These are phyloP conservation scores for Thymallus thymallus DNA, from an alignment of 2,113 vertebrate species.

Conservation along the genomic window DNA sequence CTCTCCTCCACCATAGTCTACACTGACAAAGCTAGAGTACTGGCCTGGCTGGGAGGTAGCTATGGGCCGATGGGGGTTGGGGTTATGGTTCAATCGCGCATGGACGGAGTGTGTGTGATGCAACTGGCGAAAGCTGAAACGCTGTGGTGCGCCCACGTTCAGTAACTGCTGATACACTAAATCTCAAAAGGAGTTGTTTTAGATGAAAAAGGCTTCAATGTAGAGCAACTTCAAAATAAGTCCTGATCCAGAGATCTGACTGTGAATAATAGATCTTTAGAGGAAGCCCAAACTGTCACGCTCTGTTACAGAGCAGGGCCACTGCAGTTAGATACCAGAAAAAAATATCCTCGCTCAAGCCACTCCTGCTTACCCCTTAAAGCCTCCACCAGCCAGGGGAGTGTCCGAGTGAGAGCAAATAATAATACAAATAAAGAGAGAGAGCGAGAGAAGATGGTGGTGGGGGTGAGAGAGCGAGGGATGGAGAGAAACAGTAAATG, in stretches of 20 bases:
- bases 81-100: conserved; percentile 1
- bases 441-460: not conserved
- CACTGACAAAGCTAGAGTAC: conserved; percentile 10
- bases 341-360: conserved; percentile 1
- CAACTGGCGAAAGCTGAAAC: not conserved
- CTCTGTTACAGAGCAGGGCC: conserved; percentile 27
- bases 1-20: not conserved
- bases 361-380: conserved; percentile 9
- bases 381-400: conserved; percentile 18
- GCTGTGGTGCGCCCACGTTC: not conserved
- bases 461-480: not conserved
- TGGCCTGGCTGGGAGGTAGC: not conserved
- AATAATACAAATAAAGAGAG: not conserved
- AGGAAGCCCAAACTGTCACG: conserved; percentile 25
- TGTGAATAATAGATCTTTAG: conserved; percentile 46
- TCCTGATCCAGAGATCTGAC: not conserved
- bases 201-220: not conserved
- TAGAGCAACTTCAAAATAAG: conserved; percentile 1
- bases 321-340: not conserved
- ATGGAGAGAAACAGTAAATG: not conserved
- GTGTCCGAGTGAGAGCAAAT: not conserved
- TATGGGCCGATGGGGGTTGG: not conserved
- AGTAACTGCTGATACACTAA: not conserved
- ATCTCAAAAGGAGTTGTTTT: too few relatives aligned
- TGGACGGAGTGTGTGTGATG: conserved; percentile 15